Conservation (phyloP, 1,140 invertebrate genomes). For the Hylaeus anthracinus region DNA sequence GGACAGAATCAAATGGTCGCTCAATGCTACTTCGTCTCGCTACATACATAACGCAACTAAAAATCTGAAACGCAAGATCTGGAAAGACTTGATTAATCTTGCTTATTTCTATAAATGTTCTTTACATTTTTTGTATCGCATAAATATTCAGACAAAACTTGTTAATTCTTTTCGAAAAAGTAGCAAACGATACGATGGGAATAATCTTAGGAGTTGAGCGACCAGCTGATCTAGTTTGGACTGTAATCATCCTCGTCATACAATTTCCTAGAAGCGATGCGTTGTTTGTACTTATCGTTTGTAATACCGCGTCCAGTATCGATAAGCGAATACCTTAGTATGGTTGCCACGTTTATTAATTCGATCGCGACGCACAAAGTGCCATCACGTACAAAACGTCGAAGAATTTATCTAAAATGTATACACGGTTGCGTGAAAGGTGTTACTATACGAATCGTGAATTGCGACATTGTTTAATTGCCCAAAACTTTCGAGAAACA, state of each 20-base stretch:
- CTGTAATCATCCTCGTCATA: background rate
- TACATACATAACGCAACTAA: no score
- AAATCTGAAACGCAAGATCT: no score
- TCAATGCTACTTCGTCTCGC: background rate
- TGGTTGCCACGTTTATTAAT: background rate
- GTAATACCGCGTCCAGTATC: background rate
- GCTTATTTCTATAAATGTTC: no score
- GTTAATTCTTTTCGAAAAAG: no score
- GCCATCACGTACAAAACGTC: background rate
- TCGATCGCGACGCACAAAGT: background rate
- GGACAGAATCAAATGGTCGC: background rate
- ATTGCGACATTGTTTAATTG: background rate
- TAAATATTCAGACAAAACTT: no score
- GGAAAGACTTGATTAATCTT: no score
- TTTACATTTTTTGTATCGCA: no score
- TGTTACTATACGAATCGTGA: constrained; percentile 11
- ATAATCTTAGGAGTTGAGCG: background rate
- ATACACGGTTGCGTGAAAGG: background rate
- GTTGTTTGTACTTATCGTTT: constrained; percentile 4
- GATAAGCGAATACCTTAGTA: background rate
- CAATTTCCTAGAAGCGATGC: background rate
- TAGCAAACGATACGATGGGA: no score
- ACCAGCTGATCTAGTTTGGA: background rate
- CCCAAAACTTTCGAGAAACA: background rate
- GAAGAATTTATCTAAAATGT: background rate